Percentiles rank a stretch among this genome's conserved stretches.
Conservation (phyloP, 1,140 invertebrate species). For the Scaptomyza montana region DNA sequence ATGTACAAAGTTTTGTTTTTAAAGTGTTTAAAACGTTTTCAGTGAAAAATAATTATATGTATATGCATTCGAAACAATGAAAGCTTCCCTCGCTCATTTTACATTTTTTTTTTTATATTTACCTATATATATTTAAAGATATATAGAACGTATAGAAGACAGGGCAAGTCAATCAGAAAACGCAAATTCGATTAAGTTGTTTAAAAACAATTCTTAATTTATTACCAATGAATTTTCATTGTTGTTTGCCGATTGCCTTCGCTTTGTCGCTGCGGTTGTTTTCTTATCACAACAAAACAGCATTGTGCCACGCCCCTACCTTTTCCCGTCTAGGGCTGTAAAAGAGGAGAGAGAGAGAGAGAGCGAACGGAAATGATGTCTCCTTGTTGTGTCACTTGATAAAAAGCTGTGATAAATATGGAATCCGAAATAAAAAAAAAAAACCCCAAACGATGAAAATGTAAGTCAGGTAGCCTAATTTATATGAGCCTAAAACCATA, state of each 20-base stretch:
- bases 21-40: too few species aligned
- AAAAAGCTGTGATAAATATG: slow-evolving; percentile 77
- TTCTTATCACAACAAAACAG: slow-evolving; percentile 16
- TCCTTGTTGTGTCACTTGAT: slow-evolving; percentile 56
- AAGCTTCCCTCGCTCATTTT: slow-evolving; percentile 5
- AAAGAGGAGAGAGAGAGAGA: too few species aligned
- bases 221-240: slow-evolving; percentile 66
- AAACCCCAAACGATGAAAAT: slow-evolving; percentile 7
- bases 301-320: slow-evolving; percentile 6
- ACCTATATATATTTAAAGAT: too few species aligned
- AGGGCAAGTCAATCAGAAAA: slow-evolving; percentile 69
- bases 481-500: slow-evolving; percentile 19
- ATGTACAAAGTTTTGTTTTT: too few species aligned
- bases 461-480: slow-evolving; percentile 70
- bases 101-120: too few species aligned
- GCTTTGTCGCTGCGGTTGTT: slow-evolving; percentile 46
- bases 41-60: too few species aligned
- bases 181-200: slow-evolving; percentile 81
- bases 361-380: slow-evolving; percentile 56
- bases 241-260: slow-evolving; percentile 28
- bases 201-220: slow-evolving; percentile 81
- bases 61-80: too few species aligned
- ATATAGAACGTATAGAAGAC: slow-evolving; percentile 7
- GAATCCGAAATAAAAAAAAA: slow-evolving; percentile 34
- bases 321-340: neutral